Evolutionary conservation across 2,797 vertebrate species (phyloP).

Genomic region (Leuciscus waleckii): DNA sequence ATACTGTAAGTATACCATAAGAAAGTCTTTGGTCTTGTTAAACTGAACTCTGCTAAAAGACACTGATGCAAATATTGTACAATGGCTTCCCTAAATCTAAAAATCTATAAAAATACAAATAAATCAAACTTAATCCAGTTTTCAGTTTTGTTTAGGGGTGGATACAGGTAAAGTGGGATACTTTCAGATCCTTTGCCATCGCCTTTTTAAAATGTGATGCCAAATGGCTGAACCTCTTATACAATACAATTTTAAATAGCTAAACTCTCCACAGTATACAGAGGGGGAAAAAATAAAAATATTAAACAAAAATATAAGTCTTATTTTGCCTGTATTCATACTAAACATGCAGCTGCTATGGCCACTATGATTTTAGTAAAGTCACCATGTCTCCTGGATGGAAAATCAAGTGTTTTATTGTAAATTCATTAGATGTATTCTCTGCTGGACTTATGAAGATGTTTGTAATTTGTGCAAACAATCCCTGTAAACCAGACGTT

Average conservation of each 20-base stretch:
- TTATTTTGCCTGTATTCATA: not conserved
- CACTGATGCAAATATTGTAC: constrained; percentile 39
- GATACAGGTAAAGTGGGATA: not conserved
- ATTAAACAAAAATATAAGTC: not conserved
- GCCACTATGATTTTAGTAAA: constrained; percentile 3
- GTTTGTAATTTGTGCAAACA: constrained; percentile 24
- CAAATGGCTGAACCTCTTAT: not conserved
- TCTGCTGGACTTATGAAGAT: constrained; percentile 50
- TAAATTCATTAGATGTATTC: constrained; percentile 34
- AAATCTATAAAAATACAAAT: too few species aligned
- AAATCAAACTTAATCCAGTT: not conserved
- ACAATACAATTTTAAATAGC: not conserved
- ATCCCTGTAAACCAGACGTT: constrained; percentile 8
- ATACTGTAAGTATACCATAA: not conserved
- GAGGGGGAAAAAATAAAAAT: not conserved
- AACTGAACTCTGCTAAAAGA: constrained; percentile 15
- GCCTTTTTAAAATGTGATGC: not conserved
- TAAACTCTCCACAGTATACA: not conserved
- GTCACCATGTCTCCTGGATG: not conserved
- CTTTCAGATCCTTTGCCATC: not conserved
- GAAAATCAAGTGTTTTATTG: constrained; percentile 2
- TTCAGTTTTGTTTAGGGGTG: not conserved
- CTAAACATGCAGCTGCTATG: constrained; percentile 3
- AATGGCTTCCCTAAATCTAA: not conserved
- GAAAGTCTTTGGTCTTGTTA: not conserved